Conservation (phyloP, 37 sponge, comb jelly and placozoan genomes). For the Crambe crambe region DNA sequence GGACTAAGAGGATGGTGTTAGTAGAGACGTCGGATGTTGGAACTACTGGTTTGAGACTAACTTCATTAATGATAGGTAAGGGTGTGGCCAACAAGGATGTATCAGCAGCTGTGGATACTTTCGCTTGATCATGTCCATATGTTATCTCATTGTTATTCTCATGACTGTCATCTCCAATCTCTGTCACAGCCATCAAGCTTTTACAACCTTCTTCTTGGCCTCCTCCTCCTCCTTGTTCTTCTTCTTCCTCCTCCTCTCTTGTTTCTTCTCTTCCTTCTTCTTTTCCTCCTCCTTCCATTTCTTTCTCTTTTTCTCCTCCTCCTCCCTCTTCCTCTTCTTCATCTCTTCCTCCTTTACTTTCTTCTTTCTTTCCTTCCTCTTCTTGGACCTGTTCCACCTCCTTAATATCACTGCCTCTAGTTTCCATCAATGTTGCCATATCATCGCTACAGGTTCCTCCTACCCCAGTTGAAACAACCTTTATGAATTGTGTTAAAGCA, state of each 20-base stretch:
- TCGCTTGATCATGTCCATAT: not conserved
- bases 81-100: not conserved
- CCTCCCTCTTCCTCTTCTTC: not conserved
- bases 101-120: not conserved
- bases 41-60: not conserved
- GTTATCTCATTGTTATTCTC: not conserved
- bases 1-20: not conserved
- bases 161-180: too few relatives aligned
- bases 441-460: too few relatives aligned
- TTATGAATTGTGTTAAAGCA: not conserved
- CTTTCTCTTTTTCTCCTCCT: not conserved
- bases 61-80: not conserved
- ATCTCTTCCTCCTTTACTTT: not conserved
- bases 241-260: not conserved
- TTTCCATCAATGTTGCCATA: too few relatives aligned
- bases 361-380: not conserved
- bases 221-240: not conserved
- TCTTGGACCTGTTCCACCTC: not conserved
- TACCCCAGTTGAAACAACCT: not conserved
- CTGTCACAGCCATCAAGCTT: not conserved
- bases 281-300: not conserved
- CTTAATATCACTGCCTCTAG: too few relatives aligned
- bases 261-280: not conserved
- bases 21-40: constrained; percentile 3
- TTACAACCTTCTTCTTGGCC: not conserved